These are phyloP conservation scores for Oscheius sp. DNA, from an alignment of 2,888 invertebrate species.

Conservation along the genomic window DNA sequence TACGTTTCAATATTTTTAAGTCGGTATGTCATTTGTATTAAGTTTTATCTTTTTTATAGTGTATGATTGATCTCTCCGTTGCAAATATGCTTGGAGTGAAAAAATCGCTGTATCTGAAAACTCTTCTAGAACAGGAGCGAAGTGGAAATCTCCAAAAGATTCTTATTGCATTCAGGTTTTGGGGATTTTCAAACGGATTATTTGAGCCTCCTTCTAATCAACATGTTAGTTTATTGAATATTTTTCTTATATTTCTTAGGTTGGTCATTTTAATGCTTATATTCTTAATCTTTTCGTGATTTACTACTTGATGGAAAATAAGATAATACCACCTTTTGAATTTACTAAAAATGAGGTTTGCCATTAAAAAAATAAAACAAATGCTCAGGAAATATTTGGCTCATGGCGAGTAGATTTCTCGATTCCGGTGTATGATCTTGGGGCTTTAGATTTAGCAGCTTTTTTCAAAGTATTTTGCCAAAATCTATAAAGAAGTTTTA, in stretches of 20 bases:
- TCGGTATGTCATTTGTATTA: background rate
- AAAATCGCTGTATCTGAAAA: slow-evolving; percentile 35
- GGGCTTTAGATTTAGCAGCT: too few relatives aligned
- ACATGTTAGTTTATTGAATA: slow-evolving; percentile 12
- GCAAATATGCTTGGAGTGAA: slow-evolving; percentile 35
- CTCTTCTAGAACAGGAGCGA: slow-evolving; percentile 20
- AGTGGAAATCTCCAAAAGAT: slow-evolving; percentile 23
- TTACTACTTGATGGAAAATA: slow-evolving; percentile 20
- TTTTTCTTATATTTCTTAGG: slow-evolving; percentile 21
- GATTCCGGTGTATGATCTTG: too few relatives aligned
- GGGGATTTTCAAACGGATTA: slow-evolving; percentile 31
- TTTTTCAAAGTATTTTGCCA: slow-evolving; percentile 30
- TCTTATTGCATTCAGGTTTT: slow-evolving; percentile 30
- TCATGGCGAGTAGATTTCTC: too few relatives aligned
- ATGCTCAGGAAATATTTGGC: too few relatives aligned
- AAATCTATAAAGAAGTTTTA: background rate
- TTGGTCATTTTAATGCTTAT: slow-evolving; percentile 41
- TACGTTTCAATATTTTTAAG: slow-evolving; percentile 33
- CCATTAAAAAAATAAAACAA: too few relatives aligned
- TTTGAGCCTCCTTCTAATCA: slow-evolving; percentile 25
- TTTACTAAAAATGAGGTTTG: too few relatives aligned
- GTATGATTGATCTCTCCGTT: slow-evolving; percentile 37
- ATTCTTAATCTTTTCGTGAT: slow-evolving; percentile 36
- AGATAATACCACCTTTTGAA: slow-evolving; percentile 13
- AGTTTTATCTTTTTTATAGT: slow-evolving; percentile 3